Evolutionary conservation across 2,888 invertebrate species (phyloP), one percentile per base, ranked within the genome.

Genomic region (Tethea ocularis): DNA sequence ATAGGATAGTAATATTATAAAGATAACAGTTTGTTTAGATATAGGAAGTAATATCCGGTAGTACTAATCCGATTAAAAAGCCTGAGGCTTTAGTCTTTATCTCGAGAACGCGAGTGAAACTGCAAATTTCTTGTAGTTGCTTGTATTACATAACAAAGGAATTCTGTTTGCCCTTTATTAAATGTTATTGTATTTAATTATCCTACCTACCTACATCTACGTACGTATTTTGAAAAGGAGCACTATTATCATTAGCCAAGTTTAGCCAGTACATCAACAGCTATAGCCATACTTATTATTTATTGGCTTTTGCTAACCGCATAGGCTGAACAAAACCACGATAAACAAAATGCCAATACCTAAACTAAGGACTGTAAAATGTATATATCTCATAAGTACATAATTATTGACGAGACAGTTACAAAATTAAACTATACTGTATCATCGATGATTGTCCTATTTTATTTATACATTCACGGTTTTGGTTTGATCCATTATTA

Each of bases 291-390:
- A 20, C 1, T 46, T 46, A 46, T 46, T 46, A 20, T 1, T 46
- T 46, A 46, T 46, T n/a, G 20, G 8, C 46, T 1, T 46, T 46
- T 46, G 10, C 2, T 46, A 46, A 46, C 46, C 46, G 10, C 46
- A 46, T 20, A 10, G 7, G 10, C 29, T 26, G 23, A n/a, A 23
- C 15, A n/a, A 23, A 24, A 52, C 26, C 24, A 52, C 52, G 46
- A 46, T 46, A 46, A 46, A 46, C 46, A 46, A 46, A 20, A 46
- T 46, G 20, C 10, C 20, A 46, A 46, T 46, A 20, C 46, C 46
- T 46, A 46, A 46, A n/a, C 6, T 41, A 15, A 6, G 17, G 0
- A 20, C 46, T 20, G 10, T 46, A 20, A 17, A 41, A 8, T 20
- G 10, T 20, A 1, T 46, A 2, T 10, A 8, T 3, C 46, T 20